Evolutionary conservation across 2,888 invertebrate species (phyloP), one percentile per base, ranked within the genome.

Genomic region (Stratiomys singularior): DNA sequence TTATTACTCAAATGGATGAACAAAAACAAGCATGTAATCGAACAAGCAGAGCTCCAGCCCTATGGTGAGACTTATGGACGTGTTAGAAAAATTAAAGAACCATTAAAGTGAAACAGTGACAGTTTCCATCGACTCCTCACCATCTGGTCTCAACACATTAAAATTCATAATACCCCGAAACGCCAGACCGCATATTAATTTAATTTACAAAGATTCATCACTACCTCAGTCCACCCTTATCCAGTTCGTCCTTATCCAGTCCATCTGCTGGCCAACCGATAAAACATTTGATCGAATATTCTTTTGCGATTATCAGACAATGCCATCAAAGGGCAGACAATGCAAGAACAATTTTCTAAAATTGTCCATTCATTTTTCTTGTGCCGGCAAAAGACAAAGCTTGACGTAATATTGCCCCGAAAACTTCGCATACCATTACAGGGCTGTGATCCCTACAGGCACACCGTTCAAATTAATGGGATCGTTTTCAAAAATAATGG

Each of bases 401-500:
- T 52, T 27, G n/a, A 28, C 46, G 27, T 58, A 58, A 58, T 74
- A 28, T 58, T 58, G 13, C 13, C 18, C 13, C 25, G 18, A 47
- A 69, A 69, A 25, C 18, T 60, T 18, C 58, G 44, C 52, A 58
- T 58, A 52, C 52, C n/a, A 52, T 71, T 47, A 25, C 23, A n/a
- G 25, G 60, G 52, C 23, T 37, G 58, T 27, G 21, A 52, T 13
- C 46, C 37, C 64, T 30, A 27, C 28, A 27, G 27, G 76, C 64
- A 76, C 64, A 76, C 37, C 37, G 25, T 28, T 27, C 64, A 76
- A 76, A 76, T 76, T 76, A 76, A 76, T 76, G 64, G 76, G 28
- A 46, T 63, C 52, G 46, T 76, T 76, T 63, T 25, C 47, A 46
- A 76, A 76, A 76, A 63, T 64, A 76, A 76, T 76, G 76, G 76